Evolutionary conservation across 1,140 invertebrate species (phyloP), one percentile per base, ranked within the genome.

Genomic region (Schlechtendalia chinensis): DNA sequence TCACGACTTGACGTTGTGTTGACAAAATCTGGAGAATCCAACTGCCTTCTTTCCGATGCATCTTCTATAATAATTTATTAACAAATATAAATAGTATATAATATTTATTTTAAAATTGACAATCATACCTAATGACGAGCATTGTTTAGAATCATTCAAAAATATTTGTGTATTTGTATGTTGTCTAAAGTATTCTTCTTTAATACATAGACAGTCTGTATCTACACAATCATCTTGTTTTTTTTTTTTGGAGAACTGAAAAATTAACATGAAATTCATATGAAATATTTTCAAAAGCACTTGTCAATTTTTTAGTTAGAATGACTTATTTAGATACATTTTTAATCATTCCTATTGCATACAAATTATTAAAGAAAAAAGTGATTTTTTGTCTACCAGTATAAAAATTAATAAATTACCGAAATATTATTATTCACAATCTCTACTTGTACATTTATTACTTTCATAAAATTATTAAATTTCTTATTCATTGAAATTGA

Each of bases 111-210:
- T 59, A 22, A 16, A n/a, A 50, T 56, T 14, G 6, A 50, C 5
- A 50, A n/a, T 47, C 19, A 61, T 79, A 79, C 75, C 75, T 63
- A 45, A 79, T 29, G 75, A 58, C n/a, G 14, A 29, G 4, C 39
- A 79, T 47, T 79, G 54, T 24, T 79, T 63, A 19, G 58, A 58
- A 63, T 79, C 75, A 6, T 79, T 79, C 16, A 79, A 50, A 63
- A 79, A 63, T 19, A 61, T 27, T 17, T 61, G 63, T n/a, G 63
- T 27, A 63, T 79, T 79, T 17, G 75, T 79, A 50, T 61, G 58
- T 63, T 79, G 75, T 47, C 58, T 63, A 8, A 79, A 79, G 10
- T 63, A 79, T 63, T 79, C 75, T 79, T 79, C 75, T 79, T 79
- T 79, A 29, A 79, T 58, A 63, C 75, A 79, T 50, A 79, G 63